A percentile compares a stretch with the other conserved stretches of the same genome.
Evolutionary conservation across 2,113 vertebrate species (phyloP).

Genomic region (Lichenostomus cassidix): DNA sequence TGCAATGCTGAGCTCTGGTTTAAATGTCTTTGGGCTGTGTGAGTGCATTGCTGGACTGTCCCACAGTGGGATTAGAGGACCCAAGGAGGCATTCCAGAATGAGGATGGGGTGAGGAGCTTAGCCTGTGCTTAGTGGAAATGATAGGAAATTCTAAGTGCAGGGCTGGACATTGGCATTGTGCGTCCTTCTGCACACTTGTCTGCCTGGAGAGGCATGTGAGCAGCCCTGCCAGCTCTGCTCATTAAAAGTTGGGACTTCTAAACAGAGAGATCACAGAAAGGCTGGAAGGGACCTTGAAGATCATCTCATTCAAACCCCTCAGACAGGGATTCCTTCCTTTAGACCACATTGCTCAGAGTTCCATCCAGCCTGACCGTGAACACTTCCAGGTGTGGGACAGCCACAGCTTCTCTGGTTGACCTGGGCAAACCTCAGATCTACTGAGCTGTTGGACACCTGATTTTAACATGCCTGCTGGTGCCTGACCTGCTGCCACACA

Average conservation of each 20-base stretch:
- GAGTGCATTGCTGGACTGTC: background rate
- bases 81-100: background rate
- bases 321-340: background rate
- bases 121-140: background rate
- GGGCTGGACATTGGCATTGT: accelerated
- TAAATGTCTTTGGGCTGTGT: too few relatives aligned
- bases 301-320: background rate
- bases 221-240: background rate
- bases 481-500: background rate
- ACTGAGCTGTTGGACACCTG: background rate
- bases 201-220: background rate
- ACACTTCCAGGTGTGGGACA: background rate
- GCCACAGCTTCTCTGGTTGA: background rate
- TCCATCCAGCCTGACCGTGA: background rate
- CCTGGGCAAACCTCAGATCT: background rate
- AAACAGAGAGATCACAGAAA: background rate
- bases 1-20: background rate
- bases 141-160: background rate
- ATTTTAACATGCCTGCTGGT: background rate
- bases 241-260: background rate
- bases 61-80: background rate
- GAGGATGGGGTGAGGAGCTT: background rate
- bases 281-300: background rate
- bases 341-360: background rate
- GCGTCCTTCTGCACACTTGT: background rate